These are phyloP conservation scores for Lamprotornis superbus DNA, from an alignment of 2,113 vertebrate species.

Conservation along the genomic window DNA sequence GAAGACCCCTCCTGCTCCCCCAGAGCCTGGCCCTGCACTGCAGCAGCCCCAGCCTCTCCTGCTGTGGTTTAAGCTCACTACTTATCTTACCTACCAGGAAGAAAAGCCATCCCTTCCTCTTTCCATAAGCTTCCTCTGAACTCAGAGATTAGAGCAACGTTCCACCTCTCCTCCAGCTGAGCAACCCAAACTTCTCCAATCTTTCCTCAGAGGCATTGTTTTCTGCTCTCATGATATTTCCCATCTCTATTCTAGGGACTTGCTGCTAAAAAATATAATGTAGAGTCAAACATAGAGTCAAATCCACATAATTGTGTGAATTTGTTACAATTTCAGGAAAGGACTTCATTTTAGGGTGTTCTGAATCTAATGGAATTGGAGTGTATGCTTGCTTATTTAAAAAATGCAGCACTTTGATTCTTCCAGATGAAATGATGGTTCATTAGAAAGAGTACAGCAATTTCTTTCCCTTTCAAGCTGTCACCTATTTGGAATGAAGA, in stretches of 20 bases:
- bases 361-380: neutral
- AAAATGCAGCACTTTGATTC: neutral
- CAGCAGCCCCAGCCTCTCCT: slow-evolving; percentile 10
- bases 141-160: neutral
- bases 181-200: slow-evolving; percentile 8
- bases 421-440: neutral
- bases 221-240: neutral
- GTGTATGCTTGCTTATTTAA: neutral
- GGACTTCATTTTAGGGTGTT: neutral
- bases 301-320: neutral
- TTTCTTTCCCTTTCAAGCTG: neutral
- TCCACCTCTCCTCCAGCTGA: slow-evolving; percentile 38
- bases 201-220: slow-evolving; percentile 20
- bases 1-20: neutral
- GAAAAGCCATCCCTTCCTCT: slow-evolving; percentile 46
- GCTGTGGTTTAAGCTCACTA: slow-evolving; percentile 48
- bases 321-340: neutral
- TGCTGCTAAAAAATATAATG: accelerated
- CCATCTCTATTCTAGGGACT: neutral
- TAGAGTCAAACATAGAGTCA: neutral
- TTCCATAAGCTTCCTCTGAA: slow-evolving; percentile 6
- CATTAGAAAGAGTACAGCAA: neutral
- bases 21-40: neutral
- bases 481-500: neutral
- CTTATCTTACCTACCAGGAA: slow-evolving; percentile 47